Conservation (phyloP, 2,797 vertebrate species). For the Falco columbarius region DNA sequence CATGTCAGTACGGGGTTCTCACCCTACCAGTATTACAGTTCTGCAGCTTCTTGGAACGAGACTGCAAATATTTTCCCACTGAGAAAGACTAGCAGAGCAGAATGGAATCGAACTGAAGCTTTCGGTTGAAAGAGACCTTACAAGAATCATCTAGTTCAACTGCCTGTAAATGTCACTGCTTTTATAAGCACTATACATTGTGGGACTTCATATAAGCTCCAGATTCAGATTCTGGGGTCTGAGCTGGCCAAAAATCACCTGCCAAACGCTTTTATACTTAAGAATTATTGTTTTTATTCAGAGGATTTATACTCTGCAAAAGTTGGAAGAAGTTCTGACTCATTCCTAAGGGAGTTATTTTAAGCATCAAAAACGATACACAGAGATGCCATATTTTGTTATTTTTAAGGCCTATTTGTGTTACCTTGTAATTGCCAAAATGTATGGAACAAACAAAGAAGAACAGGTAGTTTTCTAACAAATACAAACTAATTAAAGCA, state of each 20-base stretch:
- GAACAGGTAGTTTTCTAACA: not conserved
- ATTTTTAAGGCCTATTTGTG: not conserved
- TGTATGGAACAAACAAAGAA: not conserved
- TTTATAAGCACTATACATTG: not conserved
- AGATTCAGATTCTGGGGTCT: not conserved
- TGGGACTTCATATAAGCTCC: not conserved
- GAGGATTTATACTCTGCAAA: not conserved
- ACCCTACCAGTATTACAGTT: not conserved
- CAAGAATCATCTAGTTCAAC: not conserved
- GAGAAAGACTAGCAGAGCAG: not conserved
- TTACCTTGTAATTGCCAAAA: not conserved
- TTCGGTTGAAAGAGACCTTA: not conserved
- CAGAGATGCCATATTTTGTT: not conserved
- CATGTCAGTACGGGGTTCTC: not conserved
- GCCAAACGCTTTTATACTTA: not conserved
- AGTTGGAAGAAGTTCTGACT: not conserved
- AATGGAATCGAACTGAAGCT: not conserved
- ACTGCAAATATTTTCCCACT: not conserved
- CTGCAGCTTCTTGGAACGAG: not conserved
- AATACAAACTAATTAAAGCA: not conserved
- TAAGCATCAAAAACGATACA: not conserved
- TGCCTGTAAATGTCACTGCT: not conserved
- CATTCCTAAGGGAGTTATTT: not conserved
- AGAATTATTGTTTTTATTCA: not conserved
- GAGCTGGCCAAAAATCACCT: not conserved